A percentile compares a stretch with the other conserved stretches of the same genome.
Conservation (phyloP, 2,888 invertebrate genomes). For the Nomada goodeniana region DNA sequence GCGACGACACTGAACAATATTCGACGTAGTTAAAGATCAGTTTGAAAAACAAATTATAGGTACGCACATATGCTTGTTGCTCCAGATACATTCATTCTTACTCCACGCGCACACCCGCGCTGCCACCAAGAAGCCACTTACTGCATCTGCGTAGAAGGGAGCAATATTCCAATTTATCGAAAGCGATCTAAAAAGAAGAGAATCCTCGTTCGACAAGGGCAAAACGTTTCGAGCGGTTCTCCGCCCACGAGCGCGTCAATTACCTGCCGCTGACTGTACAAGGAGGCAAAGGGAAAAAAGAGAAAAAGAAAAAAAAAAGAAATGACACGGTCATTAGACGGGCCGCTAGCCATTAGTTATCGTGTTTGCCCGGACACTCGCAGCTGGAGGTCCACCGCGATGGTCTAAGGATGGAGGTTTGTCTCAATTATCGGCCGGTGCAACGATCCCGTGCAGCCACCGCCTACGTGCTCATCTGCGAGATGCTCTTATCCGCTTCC, state of each 20-base stretch:
- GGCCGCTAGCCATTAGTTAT: constrained; percentile 59
- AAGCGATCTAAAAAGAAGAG: neutral
- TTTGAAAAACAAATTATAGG: no score
- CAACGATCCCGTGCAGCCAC: constrained; percentile 65
- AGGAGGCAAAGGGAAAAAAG: neutral
- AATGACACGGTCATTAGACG: constrained; percentile 51
- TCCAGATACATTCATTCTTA: no score
- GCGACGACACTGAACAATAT: no score
- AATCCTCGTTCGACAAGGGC: neutral
- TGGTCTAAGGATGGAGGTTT: constrained; percentile 66
- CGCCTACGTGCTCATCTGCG: constrained; percentile 68
- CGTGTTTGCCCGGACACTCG: constrained; percentile 53
- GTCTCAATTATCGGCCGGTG: constrained; percentile 69
- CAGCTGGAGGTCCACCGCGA: constrained; percentile 56
- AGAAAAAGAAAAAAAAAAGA: neutral
- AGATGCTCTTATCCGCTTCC: constrained; percentile 71
- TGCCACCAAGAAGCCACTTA: neutral
- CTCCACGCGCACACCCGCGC: no score
- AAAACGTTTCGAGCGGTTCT: constrained; percentile 14
- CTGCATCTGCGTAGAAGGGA: neutral
- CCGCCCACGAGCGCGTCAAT: constrained; percentile 47
- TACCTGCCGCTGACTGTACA: constrained; percentile 33
- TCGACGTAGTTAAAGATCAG: no score
- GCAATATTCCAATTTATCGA: constrained; percentile 2
- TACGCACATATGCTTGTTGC: no score